Evolutionary conservation across 2,888 invertebrate genomes (phyloP), one percentile per base, ranked within the genome.

Genomic region (Drosophila pseudotakahashii): DNA sequence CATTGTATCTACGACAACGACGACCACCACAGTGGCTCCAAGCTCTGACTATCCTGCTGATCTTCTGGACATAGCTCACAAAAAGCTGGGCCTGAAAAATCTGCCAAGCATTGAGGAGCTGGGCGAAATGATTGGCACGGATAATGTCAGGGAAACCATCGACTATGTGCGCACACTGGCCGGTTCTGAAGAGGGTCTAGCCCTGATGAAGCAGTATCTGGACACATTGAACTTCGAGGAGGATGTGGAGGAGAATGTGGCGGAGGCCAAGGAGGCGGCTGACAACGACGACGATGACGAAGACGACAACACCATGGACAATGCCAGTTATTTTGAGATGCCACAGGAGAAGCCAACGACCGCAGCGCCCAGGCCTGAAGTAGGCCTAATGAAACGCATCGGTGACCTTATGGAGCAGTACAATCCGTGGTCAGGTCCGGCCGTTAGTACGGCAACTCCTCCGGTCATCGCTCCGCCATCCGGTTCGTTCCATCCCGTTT

Each of bases 61-160:
- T 77, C 72, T 91, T 16, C 62, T 91, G 1, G 70, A 90, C 37
- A 81, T 91, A 3, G 90, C 90, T 6, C 45, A 14, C 5, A 77
- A 77, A 19, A 78, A 86, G 57, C 68, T 91, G 36, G 91, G 89
- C 4, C 61, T 91, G 0, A 88, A 75, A 30, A 79, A 89, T 48
- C 75, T 91, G 70, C 91, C 91, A 0, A 89, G 77, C 48, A 60
- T 91, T 13, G 81, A 76, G 39, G 88, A 90, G 42, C 64, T 91
- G 7, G 81, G 89, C 4, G 81, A 87, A 53, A 63, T 90, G 30
- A 69, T 91, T 48, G 91, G 91, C 11, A 90, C 90, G 0, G 61
- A 75, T n/a, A 83, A 66, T 37, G 61, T 75, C 6, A 48, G 67
- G 5, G 90, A 91, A 9, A 91, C 91, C 13, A 80, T 91, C 5